These are phyloP conservation scores for Drosophila flavopinicola DNA, from an alignment of 2,888 invertebrate species.

Conservation along the genomic window DNA sequence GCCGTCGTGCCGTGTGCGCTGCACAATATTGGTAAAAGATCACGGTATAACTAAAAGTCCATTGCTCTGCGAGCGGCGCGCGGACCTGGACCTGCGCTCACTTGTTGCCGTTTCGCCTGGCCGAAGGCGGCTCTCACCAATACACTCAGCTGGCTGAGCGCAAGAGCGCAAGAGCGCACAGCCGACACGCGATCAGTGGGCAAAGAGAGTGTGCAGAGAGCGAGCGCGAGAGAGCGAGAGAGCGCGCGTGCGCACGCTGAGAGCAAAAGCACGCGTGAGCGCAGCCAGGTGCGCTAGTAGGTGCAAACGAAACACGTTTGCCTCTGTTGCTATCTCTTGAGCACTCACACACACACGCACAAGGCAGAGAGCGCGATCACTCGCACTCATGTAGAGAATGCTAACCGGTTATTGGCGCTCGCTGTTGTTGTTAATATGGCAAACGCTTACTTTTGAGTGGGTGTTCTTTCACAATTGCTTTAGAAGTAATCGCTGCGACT, in stretches of 20 bases:
- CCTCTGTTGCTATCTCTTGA: slow-evolving; percentile 28
- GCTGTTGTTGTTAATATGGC: slow-evolving; percentile 59
- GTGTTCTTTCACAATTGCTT: slow-evolving; percentile 65
- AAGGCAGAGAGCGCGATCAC: slow-evolving; percentile 44
- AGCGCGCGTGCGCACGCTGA: not conserved
- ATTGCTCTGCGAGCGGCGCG: slow-evolving; percentile 83
- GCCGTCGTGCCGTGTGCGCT: slow-evolving; percentile 80
- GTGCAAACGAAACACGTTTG: slow-evolving; percentile 57
- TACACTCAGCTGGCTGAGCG: slow-evolving; percentile 19
- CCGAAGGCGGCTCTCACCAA: slow-evolving; percentile 30
- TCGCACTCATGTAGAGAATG: slow-evolving; percentile 10
- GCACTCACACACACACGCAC: slow-evolving; percentile 12
- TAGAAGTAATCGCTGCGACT: slow-evolving; percentile 43
- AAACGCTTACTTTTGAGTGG: slow-evolving; percentile 74
- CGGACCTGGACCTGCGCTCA: slow-evolving; percentile 83
- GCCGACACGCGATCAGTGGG: slow-evolving; percentile 24
- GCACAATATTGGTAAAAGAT: slow-evolving; percentile 85
- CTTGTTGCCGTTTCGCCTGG: slow-evolving; percentile 67
- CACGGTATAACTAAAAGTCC: slow-evolving; percentile 85
- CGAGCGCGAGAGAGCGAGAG: not conserved
- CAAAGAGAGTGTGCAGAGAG: not conserved
- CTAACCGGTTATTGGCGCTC: slow-evolving; percentile 72
- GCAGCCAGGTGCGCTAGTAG: slow-evolving; percentile 37
- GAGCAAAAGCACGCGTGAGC: slow-evolving; percentile 18
- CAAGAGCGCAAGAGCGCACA: slow-evolving; percentile 20